Percentiles rank a stretch among this genome's conserved stretches.
phyloP scores from a whole-genome alignment of 2,797 vertebrate species.

The Remorina albescens region DNA sequence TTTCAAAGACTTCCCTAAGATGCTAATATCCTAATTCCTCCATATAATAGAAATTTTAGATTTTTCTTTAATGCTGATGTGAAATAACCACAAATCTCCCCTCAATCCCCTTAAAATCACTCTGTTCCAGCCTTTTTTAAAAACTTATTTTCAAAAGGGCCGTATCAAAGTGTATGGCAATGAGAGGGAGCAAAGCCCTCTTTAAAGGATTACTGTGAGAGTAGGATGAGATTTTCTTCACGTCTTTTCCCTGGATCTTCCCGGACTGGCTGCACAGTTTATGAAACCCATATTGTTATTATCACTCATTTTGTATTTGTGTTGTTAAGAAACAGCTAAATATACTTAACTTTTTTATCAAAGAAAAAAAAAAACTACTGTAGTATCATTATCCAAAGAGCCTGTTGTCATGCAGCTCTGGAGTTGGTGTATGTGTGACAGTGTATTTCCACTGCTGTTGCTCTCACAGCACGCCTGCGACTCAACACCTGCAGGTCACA shows the following conservation, averaged over 20 bases:
- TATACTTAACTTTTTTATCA: background rate
- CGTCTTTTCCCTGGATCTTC: conserved; percentile 37
- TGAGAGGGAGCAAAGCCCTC: conserved; percentile 57
- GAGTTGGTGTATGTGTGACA: conserved; percentile 15
- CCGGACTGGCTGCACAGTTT: conserved; percentile 28
- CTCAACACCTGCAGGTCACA: conserved; percentile 66
- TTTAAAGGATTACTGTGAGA: conserved; percentile 68
- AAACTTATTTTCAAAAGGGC: conserved; percentile 59
- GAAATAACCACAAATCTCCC: conserved; percentile 41
- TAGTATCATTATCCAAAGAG: conserved; percentile 16
- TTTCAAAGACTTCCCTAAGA: conserved; percentile 17
- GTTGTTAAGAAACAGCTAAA: conserved; percentile 18
- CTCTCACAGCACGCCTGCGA: conserved; percentile 30
- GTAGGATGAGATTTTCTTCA: conserved; percentile 61
- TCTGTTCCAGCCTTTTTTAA: conserved; percentile 39
- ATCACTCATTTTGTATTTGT: conserved; percentile 4
- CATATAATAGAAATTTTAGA: conserved; percentile 32
- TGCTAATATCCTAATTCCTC: conserved; percentile 25
- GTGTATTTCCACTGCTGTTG: conserved; percentile 24
- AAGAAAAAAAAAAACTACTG: conserved; percentile 1
- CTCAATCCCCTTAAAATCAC: conserved; percentile 54
- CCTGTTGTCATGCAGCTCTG: conserved; percentile 14
- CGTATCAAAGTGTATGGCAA: conserved; percentile 63
- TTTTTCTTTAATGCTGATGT: conserved; percentile 24
- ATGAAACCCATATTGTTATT: conserved; percentile 27